Evolutionary conservation across 2,888 invertebrate genomes (phyloP), one percentile per base, ranked within the genome.

Genomic region (Dryadula phaetusa): DNA sequence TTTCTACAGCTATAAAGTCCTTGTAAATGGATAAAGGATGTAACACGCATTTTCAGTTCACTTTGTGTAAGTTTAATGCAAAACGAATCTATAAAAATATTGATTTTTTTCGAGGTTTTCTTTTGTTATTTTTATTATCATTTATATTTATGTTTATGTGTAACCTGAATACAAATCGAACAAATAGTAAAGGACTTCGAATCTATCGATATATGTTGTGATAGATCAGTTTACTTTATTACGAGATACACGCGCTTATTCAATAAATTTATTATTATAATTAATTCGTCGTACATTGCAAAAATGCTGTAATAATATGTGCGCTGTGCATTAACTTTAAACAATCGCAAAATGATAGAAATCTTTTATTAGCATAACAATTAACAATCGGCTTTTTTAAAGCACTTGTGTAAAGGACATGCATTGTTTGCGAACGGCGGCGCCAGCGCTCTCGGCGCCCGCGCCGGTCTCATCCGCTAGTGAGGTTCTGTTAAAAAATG

Each of bases 381-480:
- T 87, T 86, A 87, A 85, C 84, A 82, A 84, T 81, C 81, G 81
- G 78, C 80, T 77, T 81, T 86, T 88, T 87, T 82, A 80, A 84
- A 82, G 81, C 79, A 77, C 74, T 77, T 75, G 79, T 75, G 79
- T 74, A 82, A 82, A 81, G 81, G 85, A 83, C 82, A 76, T 70
- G 85, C 86, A 89, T 91, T 92, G 90, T 92, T 88, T 85, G 87
- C 82, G 82, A 83, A 82, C 81, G 77, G 70, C 78, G 86, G 86
- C 77, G 84, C 84, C 80, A 76, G 75, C 72, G 74, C 71, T 73
- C 73, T 71, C 84, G 85, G 83, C 87, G 70, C 70, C 58, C 67
- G 67, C 61, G 88, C 87, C 88, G 78, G 75, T 66, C 79, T 84
- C 85, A 87, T 91, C 90, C 92, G 92, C 87, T 90, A 91, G 90